Evolutionary conservation across 2,888 invertebrate species (phyloP).

Genomic region (Idaea straminata): DNA sequence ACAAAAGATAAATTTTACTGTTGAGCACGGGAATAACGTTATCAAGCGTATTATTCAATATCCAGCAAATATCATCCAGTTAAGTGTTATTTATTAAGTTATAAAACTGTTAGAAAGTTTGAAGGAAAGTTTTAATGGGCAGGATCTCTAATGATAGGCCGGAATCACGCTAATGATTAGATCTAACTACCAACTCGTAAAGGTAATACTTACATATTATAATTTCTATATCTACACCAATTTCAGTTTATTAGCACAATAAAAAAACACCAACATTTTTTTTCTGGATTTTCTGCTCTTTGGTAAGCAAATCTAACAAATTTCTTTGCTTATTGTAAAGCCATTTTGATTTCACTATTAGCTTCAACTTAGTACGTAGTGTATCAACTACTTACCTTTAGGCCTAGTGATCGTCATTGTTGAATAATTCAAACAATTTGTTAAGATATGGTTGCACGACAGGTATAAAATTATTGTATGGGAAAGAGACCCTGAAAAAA

Average conservation of each 20-base stretch:
- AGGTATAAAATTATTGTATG: too few relatives aligned
- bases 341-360: too few relatives aligned
- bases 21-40: background rate
- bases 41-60: background rate
- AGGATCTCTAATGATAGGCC: slow-evolving; percentile 27
- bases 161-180: slow-evolving; percentile 19
- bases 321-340: too few relatives aligned
- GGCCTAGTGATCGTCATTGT: too few relatives aligned
- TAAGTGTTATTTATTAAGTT: slow-evolving; percentile 14
- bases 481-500: too few relatives aligned
- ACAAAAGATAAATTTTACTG: slow-evolving; percentile 5
- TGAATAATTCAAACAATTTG: too few relatives aligned
- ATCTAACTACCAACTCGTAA: slow-evolving; percentile 14
- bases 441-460: too few relatives aligned
- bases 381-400: too few relatives aligned
- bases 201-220: background rate
- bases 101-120: slow-evolving; percentile 21
- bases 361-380: too few relatives aligned
- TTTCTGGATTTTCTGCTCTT: too few relatives aligned
- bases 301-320: too few relatives aligned
- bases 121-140: slow-evolving; percentile 25
- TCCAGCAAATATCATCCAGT: slow-evolving; percentile 6
- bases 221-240: slow-evolving; percentile 7
- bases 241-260: background rate
- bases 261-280: too few relatives aligned